A percentile compares a stretch with the other conserved stretches of the same genome.
These are phyloP conservation scores for Dryobotodes eremita DNA, from an alignment of 2,888 invertebrate genomes.

Conservation along the genomic window DNA sequence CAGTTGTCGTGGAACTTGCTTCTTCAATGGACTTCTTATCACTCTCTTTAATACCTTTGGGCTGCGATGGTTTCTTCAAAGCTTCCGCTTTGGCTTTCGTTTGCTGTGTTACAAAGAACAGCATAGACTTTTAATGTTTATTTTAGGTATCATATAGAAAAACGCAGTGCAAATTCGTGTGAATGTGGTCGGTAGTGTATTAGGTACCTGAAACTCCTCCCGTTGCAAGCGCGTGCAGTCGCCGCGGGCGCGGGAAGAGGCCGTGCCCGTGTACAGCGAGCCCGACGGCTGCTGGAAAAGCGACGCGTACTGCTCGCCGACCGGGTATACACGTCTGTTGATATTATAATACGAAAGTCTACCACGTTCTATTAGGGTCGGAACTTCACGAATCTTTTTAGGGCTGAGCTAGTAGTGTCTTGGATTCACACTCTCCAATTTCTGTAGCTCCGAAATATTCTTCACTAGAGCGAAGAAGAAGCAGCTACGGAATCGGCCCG, in stretches of 20 bases:
- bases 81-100: conserved; percentile 91
- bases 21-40: conserved; percentile 82
- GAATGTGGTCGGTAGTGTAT: neutral
- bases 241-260: conserved; percentile 94
- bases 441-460: neutral
- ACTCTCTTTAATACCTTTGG: conserved; percentile 77
- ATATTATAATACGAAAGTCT: conserved; percentile 17
- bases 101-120: conserved; percentile 73
- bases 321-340: conserved; percentile 92
- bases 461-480: conserved; percentile 9
- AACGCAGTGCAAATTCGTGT: neutral
- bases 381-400: neutral
- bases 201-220: conserved; percentile 92
- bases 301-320: conserved; percentile 92
- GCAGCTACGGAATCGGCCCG: neutral
- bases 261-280: conserved; percentile 93
- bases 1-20: conserved; percentile 65
- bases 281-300: conserved; percentile 94
- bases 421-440: neutral
- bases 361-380: conserved; percentile 5
- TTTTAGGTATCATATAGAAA: conserved; percentile 1
- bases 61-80: conserved; percentile 87
- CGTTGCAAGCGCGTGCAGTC: conserved; percentile 93
- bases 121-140: conserved; percentile 8
- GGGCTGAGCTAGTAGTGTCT: neutral